Percentiles rank a stretch among this genome's conserved stretches.
Conservation (phyloP, 2,113 vertebrate genomes). For the Eptatretus burgeri region DNA sequence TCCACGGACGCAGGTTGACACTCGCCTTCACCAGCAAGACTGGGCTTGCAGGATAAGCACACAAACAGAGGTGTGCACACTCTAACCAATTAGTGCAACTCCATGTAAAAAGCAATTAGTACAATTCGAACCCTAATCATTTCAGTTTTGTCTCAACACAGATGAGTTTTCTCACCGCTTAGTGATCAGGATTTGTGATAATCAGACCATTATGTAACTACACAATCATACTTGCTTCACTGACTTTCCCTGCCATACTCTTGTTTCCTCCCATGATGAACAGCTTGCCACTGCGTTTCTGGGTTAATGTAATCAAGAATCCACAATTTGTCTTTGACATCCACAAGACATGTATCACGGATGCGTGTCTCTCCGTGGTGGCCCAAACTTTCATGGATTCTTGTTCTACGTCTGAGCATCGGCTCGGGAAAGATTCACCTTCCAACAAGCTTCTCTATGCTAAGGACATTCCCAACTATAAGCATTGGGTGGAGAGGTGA, state of each 20-base stretch:
- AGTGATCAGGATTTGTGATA: neutral
- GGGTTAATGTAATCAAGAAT: conserved; percentile 98
- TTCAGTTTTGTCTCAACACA: too few relatives aligned
- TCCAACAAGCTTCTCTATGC: conserved; percentile 93
- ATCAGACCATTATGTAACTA: neutral
- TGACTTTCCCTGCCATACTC: neutral
- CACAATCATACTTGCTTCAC: neutral
- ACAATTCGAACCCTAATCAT: too few relatives aligned
- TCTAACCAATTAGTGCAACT: too few relatives aligned
- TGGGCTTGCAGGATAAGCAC: too few relatives aligned
- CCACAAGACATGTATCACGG: conserved; percentile 95
- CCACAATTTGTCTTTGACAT: conserved; percentile 96
- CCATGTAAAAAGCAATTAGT: too few relatives aligned
- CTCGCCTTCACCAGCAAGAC: too few relatives aligned
- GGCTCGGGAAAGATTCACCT: conserved; percentile 82
- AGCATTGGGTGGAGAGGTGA: conserved; percentile 96
- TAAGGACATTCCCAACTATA: conserved; percentile 98
- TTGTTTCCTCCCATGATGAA: neutral
- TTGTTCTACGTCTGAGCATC: conserved; percentile 83
- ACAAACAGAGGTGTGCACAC: too few relatives aligned
- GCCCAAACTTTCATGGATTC: conserved; percentile 98
- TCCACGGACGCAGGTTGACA: too few relatives aligned
- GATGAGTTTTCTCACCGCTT: neutral
- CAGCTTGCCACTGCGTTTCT: conserved; percentile 83
- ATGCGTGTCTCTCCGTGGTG: conserved; percentile 79